Evolutionary conservation across 2,113 vertebrate genomes (phyloP).

Genomic region (Amblyopsis rosae): DNA sequence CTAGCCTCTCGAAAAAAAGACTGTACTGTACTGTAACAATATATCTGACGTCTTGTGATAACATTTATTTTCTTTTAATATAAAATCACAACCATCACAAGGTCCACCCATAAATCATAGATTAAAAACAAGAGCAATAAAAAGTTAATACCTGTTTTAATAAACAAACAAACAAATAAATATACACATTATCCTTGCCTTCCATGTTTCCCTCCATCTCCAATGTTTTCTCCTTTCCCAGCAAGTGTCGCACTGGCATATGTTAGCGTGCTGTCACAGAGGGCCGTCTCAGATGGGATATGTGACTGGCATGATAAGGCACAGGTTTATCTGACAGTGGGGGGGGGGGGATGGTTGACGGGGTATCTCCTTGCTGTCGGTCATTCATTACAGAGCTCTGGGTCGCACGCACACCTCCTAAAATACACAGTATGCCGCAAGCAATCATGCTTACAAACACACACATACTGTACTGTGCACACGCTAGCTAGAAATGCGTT

Average conservation of each 20-base stretch:
- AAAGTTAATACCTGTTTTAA: no score
- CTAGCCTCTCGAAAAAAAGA: background rate
- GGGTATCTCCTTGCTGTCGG: constrained; percentile 57
- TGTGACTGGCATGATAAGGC: constrained; percentile 82
- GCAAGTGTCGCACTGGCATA: constrained; percentile 64
- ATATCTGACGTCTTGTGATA: background rate
- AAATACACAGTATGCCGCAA: constrained; percentile 15
- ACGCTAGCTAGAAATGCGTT: no score
- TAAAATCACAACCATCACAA: no score
- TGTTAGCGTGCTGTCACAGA: constrained; percentile 66
- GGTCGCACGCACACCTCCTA: constrained; percentile 57
- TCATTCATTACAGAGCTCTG: constrained; percentile 78
- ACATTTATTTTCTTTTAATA: no score
- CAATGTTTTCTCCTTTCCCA: constrained; percentile 33
- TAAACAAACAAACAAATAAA: no score
- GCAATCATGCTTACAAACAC: constrained; percentile 1
- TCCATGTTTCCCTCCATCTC: constrained; percentile 24
- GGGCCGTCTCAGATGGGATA: constrained; percentile 77
- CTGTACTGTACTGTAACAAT: background rate
- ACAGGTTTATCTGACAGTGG: constrained; percentile 75
- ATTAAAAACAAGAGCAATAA: no score
- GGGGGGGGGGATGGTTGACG: constrained; percentile 33
- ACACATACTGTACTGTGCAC: background rate
- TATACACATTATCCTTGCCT: constrained; percentile 14
- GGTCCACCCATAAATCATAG: no score